Conservation (phyloP, 1,140 invertebrate genomes). For the Drosophila fuyamai region DNA sequence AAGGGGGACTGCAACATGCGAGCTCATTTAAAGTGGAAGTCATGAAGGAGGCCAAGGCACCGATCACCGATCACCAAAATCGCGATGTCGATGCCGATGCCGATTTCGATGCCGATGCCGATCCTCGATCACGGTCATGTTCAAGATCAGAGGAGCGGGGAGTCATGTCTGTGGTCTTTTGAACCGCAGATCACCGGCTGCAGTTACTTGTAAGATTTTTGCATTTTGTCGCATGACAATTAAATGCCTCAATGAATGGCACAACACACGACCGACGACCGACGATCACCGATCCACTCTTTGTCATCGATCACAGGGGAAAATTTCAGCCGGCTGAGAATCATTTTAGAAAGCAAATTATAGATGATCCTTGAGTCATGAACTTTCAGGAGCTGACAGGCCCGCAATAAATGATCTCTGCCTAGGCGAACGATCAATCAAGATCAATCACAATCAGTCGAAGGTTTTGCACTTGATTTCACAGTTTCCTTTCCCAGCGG, state of each 20-base stretch:
- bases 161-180: constrained; percentile 63
- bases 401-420: constrained; percentile 61
- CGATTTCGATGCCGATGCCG: constrained; percentile 28
- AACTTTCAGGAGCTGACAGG: constrained; percentile 68
- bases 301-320: constrained; percentile 68
- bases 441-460: constrained; percentile 56
- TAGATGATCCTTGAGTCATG: constrained; percentile 73
- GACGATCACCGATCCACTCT: constrained; percentile 17
- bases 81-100: constrained; percentile 42
- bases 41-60: constrained; percentile 50
- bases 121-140: constrained; percentile 52
- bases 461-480: constrained; percentile 61
- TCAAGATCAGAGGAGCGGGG: constrained; percentile 46
- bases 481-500: constrained; percentile 31
- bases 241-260: constrained; percentile 76
- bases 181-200: constrained; percentile 58
- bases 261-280: constrained; percentile 55
- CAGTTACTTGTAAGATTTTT: constrained; percentile 58
- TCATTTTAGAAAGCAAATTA: constrained; percentile 77
- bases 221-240: constrained; percentile 79
- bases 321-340: constrained; percentile 48
- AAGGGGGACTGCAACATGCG: constrained; percentile 52
- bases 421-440: constrained; percentile 57
- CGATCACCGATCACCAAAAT: constrained; percentile 62
- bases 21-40: constrained; percentile 72